Conservation (phyloP, 2,113 vertebrate species). For the Egretta garzetta region DNA sequence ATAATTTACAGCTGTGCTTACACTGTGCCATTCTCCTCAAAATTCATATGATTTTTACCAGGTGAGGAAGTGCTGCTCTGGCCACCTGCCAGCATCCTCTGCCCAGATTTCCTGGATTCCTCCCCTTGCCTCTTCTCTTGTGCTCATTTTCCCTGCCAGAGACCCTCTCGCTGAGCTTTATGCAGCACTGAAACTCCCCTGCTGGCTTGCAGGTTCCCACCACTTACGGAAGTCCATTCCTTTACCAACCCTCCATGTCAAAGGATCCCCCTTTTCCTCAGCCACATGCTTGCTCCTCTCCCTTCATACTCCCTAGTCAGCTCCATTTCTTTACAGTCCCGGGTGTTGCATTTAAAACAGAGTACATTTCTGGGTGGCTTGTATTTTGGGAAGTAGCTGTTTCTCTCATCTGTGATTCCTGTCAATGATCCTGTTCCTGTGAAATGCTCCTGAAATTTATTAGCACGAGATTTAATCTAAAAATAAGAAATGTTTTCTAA, state of each 20-base stretch:
- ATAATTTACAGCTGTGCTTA: neutral
- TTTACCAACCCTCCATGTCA: neutral
- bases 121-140: neutral
- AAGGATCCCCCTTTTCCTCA: neutral
- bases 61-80: neutral
- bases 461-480: neutral
- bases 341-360: neutral
- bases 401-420: constrained; percentile 21
- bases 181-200: neutral
- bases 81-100: neutral
- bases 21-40: neutral
- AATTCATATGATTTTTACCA: neutral
- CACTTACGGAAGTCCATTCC: neutral
- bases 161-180: neutral
- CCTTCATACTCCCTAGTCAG: neutral
- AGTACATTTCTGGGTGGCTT: neutral
- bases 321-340: neutral
- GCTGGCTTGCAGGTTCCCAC: neutral
- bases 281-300: neutral
- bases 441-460: neutral
- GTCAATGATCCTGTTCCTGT: neutral
- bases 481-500: neutral
- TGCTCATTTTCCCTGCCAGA: neutral
- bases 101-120: neutral
- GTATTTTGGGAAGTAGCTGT: constrained; percentile 30